Base-by-base conservation (phyloP, 2,888 invertebrate genomes). In the Cremastinae sp. region DNA sequence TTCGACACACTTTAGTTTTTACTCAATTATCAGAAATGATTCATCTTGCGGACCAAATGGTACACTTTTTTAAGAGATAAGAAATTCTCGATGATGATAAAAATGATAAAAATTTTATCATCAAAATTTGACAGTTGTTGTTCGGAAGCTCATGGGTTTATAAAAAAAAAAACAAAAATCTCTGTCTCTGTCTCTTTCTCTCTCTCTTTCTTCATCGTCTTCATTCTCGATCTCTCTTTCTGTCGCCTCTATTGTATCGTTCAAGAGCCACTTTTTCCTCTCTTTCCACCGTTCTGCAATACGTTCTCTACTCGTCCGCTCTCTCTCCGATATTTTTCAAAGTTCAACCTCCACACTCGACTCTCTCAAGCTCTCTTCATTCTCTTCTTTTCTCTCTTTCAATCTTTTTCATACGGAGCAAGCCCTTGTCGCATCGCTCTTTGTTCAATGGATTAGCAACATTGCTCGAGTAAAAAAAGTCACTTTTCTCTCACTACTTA, bases 161-260 rank as follows among this genome's bases (percentile, higher is more conserved):
- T 54, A 54, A 53, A 9, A 38, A 41, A n/a, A 28, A 28, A 28
- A 28, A 28, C 2, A 28, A 71, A 62, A 58, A 64, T 76, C 53
- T 79, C 71, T 79, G 43, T 56, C 41, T 72, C 41, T 71, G 38
- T 51, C 51, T 56, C 34, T 47, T 47, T 38, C 20, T 51, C 38
- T 62, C 43, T 53, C 51, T 64, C 18, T 9, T 41, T 12, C 8
- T 12, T 9, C 41, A 41, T 9, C 41, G 8, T 45, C 2, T 14
- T 43, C 28, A 28, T 28, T 28, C 34, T 47, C 34, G 49, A 64
- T 72, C 22, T 41, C 22, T 64, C 9, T 51, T 74, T 56, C n/a
- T 59, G 0, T 51, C 59, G 38, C 12, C 41, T 16, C 14, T 12
- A 41, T 14, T 54, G 2, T 41, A 28, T 20, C 18, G 20, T 9